Conservation (phyloP, 2,888 invertebrate species). For the Microplitis manilae region DNA sequence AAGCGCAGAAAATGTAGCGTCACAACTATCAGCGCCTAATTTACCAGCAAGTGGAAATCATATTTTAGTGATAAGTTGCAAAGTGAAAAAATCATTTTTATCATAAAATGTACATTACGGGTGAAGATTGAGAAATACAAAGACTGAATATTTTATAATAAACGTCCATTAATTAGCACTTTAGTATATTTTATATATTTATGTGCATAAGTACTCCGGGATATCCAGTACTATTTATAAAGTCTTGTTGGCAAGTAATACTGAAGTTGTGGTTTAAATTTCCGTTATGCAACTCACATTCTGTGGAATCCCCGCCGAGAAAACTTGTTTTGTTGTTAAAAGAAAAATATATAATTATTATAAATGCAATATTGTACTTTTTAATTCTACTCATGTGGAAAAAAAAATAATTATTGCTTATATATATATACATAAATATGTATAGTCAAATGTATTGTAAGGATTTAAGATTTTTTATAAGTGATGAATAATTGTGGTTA, state of each 20-base stretch:
- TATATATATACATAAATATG: neutral
- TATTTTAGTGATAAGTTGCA: neutral
- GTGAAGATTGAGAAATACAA: neutral
- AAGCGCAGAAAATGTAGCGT: slow-evolving; percentile 15
- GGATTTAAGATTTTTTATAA: neutral
- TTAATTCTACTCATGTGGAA: neutral
- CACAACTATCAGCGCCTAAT: slow-evolving; percentile 21
- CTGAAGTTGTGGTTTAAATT: slow-evolving; percentile 37
- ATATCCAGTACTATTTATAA: slow-evolving; percentile 19
- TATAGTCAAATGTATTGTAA: neutral
- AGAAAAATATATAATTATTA: slow-evolving; percentile 9
- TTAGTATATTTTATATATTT: neutral
- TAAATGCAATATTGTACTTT: neutral
- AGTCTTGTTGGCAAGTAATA: slow-evolving; percentile 18
- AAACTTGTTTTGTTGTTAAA: slow-evolving; percentile 37
- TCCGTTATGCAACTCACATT: slow-evolving; percentile 49
- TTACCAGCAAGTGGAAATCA: neutral
- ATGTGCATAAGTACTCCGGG: neutral
- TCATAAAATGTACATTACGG: too few relatives aligned
- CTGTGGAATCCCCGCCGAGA: slow-evolving; percentile 50
- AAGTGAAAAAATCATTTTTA: neutral
- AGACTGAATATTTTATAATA: neutral
- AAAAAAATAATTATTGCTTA: neutral
- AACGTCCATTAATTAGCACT: neutral
- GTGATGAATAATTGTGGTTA: too few relatives aligned